These are phyloP conservation scores for Netelia inedita DNA, from an alignment of 2,888 invertebrate species.

Conservation along the genomic window DNA sequence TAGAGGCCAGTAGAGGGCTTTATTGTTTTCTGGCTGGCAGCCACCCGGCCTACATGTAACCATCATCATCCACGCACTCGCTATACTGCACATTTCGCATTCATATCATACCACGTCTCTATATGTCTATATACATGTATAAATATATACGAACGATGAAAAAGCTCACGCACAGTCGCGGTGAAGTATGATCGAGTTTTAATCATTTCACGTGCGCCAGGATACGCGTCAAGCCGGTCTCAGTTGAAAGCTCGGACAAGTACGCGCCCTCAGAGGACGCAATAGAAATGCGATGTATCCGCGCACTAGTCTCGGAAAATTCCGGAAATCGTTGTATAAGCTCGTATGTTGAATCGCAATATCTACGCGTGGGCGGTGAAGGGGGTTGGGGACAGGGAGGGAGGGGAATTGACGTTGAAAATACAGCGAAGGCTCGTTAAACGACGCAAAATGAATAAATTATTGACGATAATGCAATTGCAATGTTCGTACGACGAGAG, in stretches of 20 bases:
- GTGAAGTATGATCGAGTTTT: slow-evolving; percentile 77
- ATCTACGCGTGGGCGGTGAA: slow-evolving; percentile 65
- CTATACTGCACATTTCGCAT: slow-evolving; percentile 9
- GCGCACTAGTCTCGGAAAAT: slow-evolving; percentile 23
- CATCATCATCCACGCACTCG: slow-evolving; percentile 62
- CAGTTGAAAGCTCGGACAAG: slow-evolving; percentile 45
- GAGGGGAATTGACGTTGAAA: not conserved
- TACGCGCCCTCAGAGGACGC: slow-evolving; percentile 26
- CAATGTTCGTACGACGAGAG: slow-evolving; percentile 23
- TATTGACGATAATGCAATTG: slow-evolving; percentile 76
- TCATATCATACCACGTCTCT: slow-evolving; percentile 36
- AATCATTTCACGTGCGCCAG: slow-evolving; percentile 78
- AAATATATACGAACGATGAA: slow-evolving; percentile 57
- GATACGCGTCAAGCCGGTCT: slow-evolving; percentile 55
- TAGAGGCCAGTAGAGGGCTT: slow-evolving; percentile 73
- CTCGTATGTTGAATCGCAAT: slow-evolving; percentile 72
- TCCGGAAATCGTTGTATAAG: slow-evolving; percentile 69
- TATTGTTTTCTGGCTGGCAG: slow-evolving; percentile 81
- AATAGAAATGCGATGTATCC: slow-evolving; percentile 59
- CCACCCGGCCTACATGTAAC: slow-evolving; percentile 75
- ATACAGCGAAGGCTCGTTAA: not conserved
- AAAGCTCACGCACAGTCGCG: slow-evolving; percentile 32
- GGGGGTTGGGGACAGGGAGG: not conserved
- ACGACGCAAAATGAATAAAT: slow-evolving; percentile 75
- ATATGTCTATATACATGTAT: slow-evolving; percentile 56